phyloP scores from a whole-genome alignment of 1,140 invertebrate genomes.

The Copidosoma floridanum region DNA sequence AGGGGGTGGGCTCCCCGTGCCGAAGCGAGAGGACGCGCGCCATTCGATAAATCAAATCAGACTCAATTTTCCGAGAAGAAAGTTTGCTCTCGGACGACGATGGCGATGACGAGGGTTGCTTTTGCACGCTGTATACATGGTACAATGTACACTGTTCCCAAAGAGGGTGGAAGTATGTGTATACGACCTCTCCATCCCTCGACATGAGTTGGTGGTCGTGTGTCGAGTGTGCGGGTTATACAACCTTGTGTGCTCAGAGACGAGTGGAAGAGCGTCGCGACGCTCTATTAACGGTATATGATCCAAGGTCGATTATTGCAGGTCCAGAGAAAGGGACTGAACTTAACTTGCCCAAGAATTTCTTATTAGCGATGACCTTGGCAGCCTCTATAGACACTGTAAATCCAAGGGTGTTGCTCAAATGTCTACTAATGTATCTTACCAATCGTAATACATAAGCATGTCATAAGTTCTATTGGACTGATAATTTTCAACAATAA shows the following conservation, averaged over 20 bases:
- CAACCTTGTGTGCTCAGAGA: not conserved
- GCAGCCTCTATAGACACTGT: too few relatives aligned
- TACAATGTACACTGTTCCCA: too few relatives aligned
- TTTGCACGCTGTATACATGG: too few relatives aligned
- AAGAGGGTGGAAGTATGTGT: not conserved
- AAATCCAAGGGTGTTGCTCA: too few relatives aligned
- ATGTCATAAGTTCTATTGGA: not conserved
- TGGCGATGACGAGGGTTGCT: not conserved
- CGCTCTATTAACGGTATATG: slow-evolving; percentile 18
- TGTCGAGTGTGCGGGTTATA: not conserved
- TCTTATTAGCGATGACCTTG: too few relatives aligned
- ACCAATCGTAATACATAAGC: not conserved
- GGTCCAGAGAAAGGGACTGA: too few relatives aligned
- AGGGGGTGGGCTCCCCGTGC: slow-evolving; percentile 9
- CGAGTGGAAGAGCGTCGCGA: slow-evolving; percentile 3
- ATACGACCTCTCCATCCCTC: not conserved
- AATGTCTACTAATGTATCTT: not conserved
- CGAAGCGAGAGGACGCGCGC: slow-evolving; percentile 35
- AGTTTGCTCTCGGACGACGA: slow-evolving; percentile 29
- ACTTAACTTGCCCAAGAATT: too few relatives aligned
- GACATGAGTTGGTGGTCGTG: not conserved
- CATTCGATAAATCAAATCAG: slow-evolving; percentile 49
- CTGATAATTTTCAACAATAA: too few relatives aligned
- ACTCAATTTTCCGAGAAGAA: slow-evolving; percentile 48
- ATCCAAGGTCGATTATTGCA: slow-evolving; percentile 9